Base-by-base conservation (phyloP, 1,140 invertebrate species). In the Hyposmocoma kahamanoa region DNA sequence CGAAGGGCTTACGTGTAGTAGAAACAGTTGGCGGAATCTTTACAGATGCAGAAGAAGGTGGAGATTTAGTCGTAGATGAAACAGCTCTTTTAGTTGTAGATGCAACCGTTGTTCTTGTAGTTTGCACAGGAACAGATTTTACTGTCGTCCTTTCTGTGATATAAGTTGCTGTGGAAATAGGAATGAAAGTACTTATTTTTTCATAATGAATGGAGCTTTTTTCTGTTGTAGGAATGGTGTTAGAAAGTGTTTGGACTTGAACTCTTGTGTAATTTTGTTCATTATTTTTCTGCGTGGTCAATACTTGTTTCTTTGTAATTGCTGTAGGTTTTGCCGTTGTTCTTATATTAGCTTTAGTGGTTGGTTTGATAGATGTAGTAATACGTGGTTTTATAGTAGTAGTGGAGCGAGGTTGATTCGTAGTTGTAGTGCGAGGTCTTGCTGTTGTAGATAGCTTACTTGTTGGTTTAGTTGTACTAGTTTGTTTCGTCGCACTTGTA, bases 181-280 rank as follows among this genome's bases (percentile, higher is more conserved):
- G 77, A 38, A 71, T 57, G 49, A 69, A 68, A n/a, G 66, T 65
- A 21, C 57, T 65, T 18, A 63, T 50, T 51, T 62, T 67, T 46
- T 67, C 67, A 39, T 56, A 65, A 20, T 55, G 26, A 11, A 47
- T 26, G 17, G 26, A 41, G 49, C 10, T 46, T 49, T 61, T 59
- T 50, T 60, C 57, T 17, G 42, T 49, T 2, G 39, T 42, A 34
- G 30, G 50, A 17, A 43, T 15, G 24, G n/a, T 15, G 26, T 36
- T 49, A 13, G 47, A 38, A 19, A 53, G 53, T 56, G 60, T 41
- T 62, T 70, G 52, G 58, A 65, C 22, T 66, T 67, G 19, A 49
- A 47, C 53, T 15, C 58, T 67, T 5, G 26, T 50, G 8, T 28
- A 11, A 28, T 41, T 36, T 55, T 48, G 22, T 47, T 61, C 34